phyloP scores from a whole-genome alignment of 2,888 invertebrate species.

The Ochropacha duplaris region DNA sequence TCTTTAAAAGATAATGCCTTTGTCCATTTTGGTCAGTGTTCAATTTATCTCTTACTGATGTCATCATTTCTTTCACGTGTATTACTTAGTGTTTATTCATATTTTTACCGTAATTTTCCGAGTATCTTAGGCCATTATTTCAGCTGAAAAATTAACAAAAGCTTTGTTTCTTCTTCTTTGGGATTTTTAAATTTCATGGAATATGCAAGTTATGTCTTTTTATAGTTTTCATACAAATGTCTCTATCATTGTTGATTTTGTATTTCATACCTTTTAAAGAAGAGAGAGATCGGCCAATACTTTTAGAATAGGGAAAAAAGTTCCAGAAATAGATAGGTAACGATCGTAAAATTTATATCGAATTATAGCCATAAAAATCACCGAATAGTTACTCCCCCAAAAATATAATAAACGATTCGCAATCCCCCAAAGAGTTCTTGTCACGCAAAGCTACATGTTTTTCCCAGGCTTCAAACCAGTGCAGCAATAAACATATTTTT shows the following conservation, averaged over 20 bases:
- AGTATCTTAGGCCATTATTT: too few relatives aligned
- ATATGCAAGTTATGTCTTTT: too few relatives aligned
- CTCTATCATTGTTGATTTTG: too few relatives aligned
- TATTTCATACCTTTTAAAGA: too few relatives aligned
- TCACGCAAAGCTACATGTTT: conserved; percentile 36
- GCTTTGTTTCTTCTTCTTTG: too few relatives aligned
- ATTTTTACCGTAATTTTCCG: neutral
- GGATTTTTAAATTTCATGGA: too few relatives aligned
- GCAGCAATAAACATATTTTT: neutral
- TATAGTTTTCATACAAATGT: too few relatives aligned
- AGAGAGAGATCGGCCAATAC: too few relatives aligned
- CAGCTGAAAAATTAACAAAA: too few relatives aligned
- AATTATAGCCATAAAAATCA: conserved; percentile 38
- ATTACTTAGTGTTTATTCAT: neutral
- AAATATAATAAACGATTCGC: conserved; percentile 37
- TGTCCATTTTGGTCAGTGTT: neutral
- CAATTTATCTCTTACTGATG: neutral
- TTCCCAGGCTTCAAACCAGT: conserved; percentile 14
- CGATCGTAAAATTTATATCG: conserved; percentile 5
- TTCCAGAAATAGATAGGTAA: neutral
- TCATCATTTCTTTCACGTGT: neutral
- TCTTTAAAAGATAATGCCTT: neutral
- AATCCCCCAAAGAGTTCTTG: conserved; percentile 31
- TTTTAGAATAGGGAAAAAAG: neutral
- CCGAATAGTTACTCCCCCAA: conserved; percentile 21